phyloP scores from a whole-genome alignment of 2,888 invertebrate genomes.

The Gortyna flavago region DNA sequence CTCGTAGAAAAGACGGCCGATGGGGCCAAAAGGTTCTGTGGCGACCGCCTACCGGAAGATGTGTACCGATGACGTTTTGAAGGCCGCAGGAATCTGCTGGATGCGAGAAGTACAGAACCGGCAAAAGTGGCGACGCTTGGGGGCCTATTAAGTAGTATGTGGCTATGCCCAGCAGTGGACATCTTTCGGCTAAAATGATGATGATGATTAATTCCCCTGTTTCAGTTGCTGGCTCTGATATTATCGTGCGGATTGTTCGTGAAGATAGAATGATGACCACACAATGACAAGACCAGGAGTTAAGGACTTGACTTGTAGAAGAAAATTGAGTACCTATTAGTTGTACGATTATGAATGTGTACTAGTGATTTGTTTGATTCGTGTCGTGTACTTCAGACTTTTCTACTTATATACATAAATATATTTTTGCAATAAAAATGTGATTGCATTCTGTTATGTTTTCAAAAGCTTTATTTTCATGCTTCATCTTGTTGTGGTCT shows the following conservation, averaged over 20 bases:
- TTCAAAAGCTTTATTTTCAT: slow-evolving; percentile 18
- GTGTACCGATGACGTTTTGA: background rate
- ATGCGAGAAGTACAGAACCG: no score
- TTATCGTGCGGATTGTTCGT: slow-evolving; percentile 96
- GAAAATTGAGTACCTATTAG: slow-evolving; percentile 47
- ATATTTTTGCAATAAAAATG: slow-evolving; percentile 58
- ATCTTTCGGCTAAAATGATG: background rate
- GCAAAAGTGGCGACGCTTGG: no score
- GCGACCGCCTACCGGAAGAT: background rate
- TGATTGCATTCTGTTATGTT: slow-evolving; percentile 42
- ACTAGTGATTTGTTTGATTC: slow-evolving; percentile 60
- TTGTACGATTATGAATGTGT: slow-evolving; percentile 60
- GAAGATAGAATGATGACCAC: slow-evolving; percentile 92
- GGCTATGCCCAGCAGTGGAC: background rate
- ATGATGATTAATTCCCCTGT: slow-evolving; percentile 50
- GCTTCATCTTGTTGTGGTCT: slow-evolving; percentile 8
- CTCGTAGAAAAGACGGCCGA: no score
- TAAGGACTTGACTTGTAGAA: slow-evolving; percentile 38
- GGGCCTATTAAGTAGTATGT: background rate
- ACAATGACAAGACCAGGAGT: slow-evolving; percentile 30
- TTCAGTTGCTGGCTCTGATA: slow-evolving; percentile 95
- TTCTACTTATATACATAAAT: slow-evolving; percentile 62
- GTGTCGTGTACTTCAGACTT: slow-evolving; percentile 65
- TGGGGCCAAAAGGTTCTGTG: no score
- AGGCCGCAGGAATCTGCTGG: no score